Base-by-base conservation (phyloP, 2,113 vertebrate species). In the Eurystomus gularis region DNA sequence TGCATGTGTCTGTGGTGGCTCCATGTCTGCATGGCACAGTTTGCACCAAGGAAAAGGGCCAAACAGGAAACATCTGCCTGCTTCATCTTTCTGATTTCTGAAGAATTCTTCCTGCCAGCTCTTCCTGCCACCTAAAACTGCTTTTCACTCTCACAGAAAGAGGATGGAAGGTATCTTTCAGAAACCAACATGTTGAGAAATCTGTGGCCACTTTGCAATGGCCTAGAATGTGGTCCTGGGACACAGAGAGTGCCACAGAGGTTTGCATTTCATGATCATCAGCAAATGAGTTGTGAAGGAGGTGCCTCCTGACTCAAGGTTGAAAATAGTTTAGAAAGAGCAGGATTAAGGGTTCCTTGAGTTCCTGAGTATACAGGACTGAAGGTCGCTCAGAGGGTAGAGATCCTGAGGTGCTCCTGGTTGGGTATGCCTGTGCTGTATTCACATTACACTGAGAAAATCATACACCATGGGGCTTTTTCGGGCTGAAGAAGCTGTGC, bases 1-100 rank as follows among this genome's bases (percentile, higher is more conserved):
- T 84, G 33, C 7, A 1, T 46, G 28, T 79, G 46, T 57, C 4
- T 5, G 78, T 62, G 65, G 48, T 79, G 73, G 6, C 54, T 49
- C 28, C 1, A 1, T 46, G 44, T 77, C 70, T 86, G 61, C 68
- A 8, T 10, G 55, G 42, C 72, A 61, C 1, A 4, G 37, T 33
- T 58, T 69, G 19, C 6, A 0, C 17, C 39, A 58, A 37, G 84
- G 66, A 51, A 69, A 52, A 72, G 54, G 49, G 33, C 49, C 73
- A 88, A 70, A 37, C 42, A 64, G 51, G 42, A 84, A 84, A 83
- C 42, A 80, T 70, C 68, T 84, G 48, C 66, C 82, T 62, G 60
- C 64, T 1, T 1, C 0, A 0, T 58, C 79, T 84, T 46, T 64
- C 73, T 37, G 37, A 44, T 33, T 44, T 82, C 39, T 52, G 69